phyloP scores from a whole-genome alignment of 2,888 invertebrate species.

The Drosophila kuntzei region DNA sequence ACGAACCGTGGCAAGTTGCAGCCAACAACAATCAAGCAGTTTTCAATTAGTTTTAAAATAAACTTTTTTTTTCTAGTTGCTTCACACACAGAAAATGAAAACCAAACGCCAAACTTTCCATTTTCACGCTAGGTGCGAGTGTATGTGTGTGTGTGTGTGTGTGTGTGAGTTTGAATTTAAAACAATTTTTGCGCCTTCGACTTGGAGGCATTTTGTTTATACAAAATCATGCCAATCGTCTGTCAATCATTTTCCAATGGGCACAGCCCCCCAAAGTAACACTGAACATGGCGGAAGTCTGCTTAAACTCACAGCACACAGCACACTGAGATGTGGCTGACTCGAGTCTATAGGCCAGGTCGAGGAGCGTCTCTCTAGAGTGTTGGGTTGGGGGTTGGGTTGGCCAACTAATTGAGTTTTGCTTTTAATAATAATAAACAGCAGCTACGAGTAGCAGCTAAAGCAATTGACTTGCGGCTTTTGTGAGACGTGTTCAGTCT shows the following conservation, averaged over 20 bases:
- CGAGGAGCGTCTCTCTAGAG: background rate
- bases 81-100: slow-evolving; percentile 46
- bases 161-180: slow-evolving; percentile 50
- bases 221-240: slow-evolving; percentile 84
- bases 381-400: background rate
- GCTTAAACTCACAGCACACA: slow-evolving; percentile 68
- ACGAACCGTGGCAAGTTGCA: slow-evolving; percentile 42
- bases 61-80: slow-evolving; percentile 52
- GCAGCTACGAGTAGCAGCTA: slow-evolving; percentile 19
- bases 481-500: slow-evolving; percentile 37
- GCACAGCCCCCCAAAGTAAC: slow-evolving; percentile 37
- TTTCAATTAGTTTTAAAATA: slow-evolving; percentile 80
- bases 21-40: slow-evolving; percentile 56
- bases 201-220: slow-evolving; percentile 72
- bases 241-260: slow-evolving; percentile 82
- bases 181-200: slow-evolving; percentile 53
- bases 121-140: slow-evolving; percentile 48
- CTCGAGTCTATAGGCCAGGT: slow-evolving; percentile 3
- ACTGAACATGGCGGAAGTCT: slow-evolving; percentile 76
- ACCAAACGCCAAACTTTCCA: slow-evolving; percentile 69
- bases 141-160: slow-evolving; percentile 22
- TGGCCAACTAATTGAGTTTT: slow-evolving; percentile 76
- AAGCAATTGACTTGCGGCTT: slow-evolving; percentile 50
- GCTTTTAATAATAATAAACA: slow-evolving; percentile 79
- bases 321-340: too few relatives aligned